Conservation (phyloP, 2,113 vertebrate genomes). For the Aythya baeri region DNA sequence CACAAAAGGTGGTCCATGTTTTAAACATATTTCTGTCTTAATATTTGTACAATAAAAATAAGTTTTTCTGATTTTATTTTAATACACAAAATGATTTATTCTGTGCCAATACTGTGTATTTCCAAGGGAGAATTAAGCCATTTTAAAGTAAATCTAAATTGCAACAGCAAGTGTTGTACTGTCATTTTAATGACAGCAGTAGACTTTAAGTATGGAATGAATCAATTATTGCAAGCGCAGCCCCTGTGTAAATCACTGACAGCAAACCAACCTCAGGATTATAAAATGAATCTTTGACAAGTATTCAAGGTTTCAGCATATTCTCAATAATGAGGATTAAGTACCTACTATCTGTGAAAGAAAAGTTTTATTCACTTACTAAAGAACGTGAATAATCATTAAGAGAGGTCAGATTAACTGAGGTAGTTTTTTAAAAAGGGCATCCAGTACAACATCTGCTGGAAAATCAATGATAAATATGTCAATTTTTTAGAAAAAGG, state of each 20-base stretch:
- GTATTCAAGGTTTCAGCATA: conserved; percentile 73
- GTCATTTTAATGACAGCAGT: conserved; percentile 73
- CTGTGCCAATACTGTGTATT: conserved; percentile 38
- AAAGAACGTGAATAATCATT: conserved; percentile 72
- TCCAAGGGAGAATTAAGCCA: background rate
- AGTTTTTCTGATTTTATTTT: conserved; percentile 51
- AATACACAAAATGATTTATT: conserved; percentile 30
- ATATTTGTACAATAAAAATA: conserved; percentile 33
- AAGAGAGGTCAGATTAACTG: conserved; percentile 66
- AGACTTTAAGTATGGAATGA: conserved; percentile 75
- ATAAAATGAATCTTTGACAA: conserved; percentile 77
- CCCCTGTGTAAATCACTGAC: conserved; percentile 68
- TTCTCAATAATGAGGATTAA: conserved; percentile 78
- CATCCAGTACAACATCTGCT: conserved; percentile 61
- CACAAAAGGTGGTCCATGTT: background rate
- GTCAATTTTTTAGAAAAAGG: conserved; percentile 49
- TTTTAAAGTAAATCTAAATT: conserved; percentile 63
- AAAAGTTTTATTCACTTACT: conserved; percentile 78
- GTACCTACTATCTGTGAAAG: conserved; percentile 68
- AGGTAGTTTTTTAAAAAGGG: conserved; percentile 42
- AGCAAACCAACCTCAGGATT: conserved; percentile 74
- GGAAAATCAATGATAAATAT: conserved; percentile 71
- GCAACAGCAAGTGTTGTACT: conserved; percentile 61
- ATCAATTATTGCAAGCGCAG: conserved; percentile 77
- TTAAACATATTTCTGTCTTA: background rate